Base-by-base conservation (phyloP, 2,113 vertebrate genomes). In the Dolichallabes microphthalmus region DNA sequence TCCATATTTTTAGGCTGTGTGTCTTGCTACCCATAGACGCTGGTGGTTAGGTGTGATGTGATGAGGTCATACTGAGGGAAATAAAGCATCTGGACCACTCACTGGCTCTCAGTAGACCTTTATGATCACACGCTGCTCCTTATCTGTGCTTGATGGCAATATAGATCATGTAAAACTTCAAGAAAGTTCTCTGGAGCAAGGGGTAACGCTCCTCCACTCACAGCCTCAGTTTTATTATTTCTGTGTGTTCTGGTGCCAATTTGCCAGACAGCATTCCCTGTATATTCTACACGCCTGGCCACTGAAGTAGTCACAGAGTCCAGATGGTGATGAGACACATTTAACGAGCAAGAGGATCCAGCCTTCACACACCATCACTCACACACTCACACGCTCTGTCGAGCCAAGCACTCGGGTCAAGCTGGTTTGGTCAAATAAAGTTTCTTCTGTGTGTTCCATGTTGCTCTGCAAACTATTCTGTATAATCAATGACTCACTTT, bases 181-280 rank as follows among this genome's bases (percentile, higher is more conserved):
- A 88, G 89, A 88, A 92, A 90, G 85, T 88, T 88, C 89, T 89
- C 86, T 35, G 88, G 91, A 91, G 92, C 87, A 68, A 64, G 4
- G 68, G 55, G 87, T 91, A 82, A 25, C 60, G 27, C 13, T 32
- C 71, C n/a, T 25, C 30, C 32, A 55, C 27, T 19, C 52, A 19
- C 27, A 3, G 25, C 2, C 11, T 19, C 19, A 52, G 22, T 52
- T 35, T 27, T 61, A 68, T 63, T 4, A 61, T 64, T 80, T 25
- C 35, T 45, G 32, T 82, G 35, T 82, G 78, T n/a, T 25, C 19
- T 63, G 15, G 79, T 19, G 35, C 61, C 32, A 60, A 1, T 45
- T 25, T 45, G 58, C 58, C 78, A 63, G 4, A 13, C 53, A 39
- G 30, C 58, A 25, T 80, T 80, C 58, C 39, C 11, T 45, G 6